Base-by-base conservation (phyloP, 2,113 vertebrate genomes). In the Caranx melampygus region DNA sequence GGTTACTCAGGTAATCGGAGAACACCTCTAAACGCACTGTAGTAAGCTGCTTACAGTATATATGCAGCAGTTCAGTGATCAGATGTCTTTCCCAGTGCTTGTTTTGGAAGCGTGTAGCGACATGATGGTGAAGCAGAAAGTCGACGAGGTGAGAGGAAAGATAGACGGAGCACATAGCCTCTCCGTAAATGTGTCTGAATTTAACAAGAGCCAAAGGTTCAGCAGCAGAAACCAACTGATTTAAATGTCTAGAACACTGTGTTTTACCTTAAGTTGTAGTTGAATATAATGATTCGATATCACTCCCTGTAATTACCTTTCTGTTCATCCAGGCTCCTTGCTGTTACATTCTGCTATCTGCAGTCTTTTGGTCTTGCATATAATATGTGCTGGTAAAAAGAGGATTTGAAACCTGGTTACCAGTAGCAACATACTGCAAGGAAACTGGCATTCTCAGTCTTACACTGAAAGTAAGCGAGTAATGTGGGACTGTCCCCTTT, bases 381-480 rank as follows among this genome's bases (percentile, higher is more conserved):
- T 1, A 26, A 51, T n/a, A 34, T 34, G 15, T n/a, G 2, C 15
- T 34, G 18, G 6, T 20, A 31, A 67, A 75, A 59, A 63, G 59
- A 33, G 0, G 16, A 57, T 71, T 47, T 35, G 15, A 75, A 58
- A 52, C 18, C 15, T 47, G 33, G 31, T 59, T 21, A 54, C 18
- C 20, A 37, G 37, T 37, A 37, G 37, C 7, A 7, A 44, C 6
- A 47, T 44, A 47, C 3, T 63, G 59, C 16, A 15, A 8, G 5
- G 16, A 49, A 49, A 58, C 2, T 33, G 6, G 57, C 1, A 3
- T 67, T 54, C 0, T 66, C 18, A 45, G 3, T 16, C 14, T 7
- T 12, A 6, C 12, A 70, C 18, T 33, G 20, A 65, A 84, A 79
- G 33, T 35, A 88, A 78, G 77, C 34, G 16, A 10, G 16, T 10